Percentiles rank a stretch among this genome's conserved stretches.
Evolutionary conservation across 2,113 vertebrate genomes (phyloP).

Genomic region (Pachypanchax playfairii): DNA sequence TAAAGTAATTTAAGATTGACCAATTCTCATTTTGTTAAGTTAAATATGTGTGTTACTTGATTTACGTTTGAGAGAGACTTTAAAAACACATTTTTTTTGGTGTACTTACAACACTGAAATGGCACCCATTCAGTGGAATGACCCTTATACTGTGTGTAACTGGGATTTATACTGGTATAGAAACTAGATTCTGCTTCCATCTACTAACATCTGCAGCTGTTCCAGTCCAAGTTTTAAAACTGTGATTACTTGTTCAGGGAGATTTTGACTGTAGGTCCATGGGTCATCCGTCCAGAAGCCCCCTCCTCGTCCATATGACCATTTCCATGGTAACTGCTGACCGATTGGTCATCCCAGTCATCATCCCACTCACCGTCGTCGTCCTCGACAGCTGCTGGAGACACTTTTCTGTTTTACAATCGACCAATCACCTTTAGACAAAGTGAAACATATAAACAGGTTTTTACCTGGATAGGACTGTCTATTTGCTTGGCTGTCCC

Average conservation of each 20-base stretch:
- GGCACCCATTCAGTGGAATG: no score
- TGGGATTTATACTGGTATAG: no score
- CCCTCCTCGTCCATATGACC: constrained; percentile 77
- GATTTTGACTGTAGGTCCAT: constrained; percentile 86
- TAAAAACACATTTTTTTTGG: no score
- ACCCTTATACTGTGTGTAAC: no score
- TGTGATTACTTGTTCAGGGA: constrained; percentile 88
- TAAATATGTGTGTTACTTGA: no score
- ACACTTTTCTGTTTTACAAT: background rate
- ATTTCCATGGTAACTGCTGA: constrained; percentile 75
- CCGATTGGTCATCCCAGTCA: constrained; percentile 91
- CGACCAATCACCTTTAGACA: background rate
- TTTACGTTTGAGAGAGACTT: no score
- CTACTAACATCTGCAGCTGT: no score
- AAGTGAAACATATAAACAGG: no score
- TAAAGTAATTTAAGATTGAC: no score
- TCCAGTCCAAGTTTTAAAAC: background rate
- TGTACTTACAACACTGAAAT: no score
- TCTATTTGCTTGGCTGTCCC: background rate
- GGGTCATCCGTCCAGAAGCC: constrained; percentile 78
- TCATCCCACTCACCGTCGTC: constrained; percentile 89
- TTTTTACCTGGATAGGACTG: constrained; percentile 20
- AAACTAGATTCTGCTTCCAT: background rate
- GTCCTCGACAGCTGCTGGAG: constrained; percentile 15
- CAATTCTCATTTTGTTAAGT: no score